Evolutionary conservation across 2,113 vertebrate species (phyloP).

Genomic region (Ochotona princeps): DNA sequence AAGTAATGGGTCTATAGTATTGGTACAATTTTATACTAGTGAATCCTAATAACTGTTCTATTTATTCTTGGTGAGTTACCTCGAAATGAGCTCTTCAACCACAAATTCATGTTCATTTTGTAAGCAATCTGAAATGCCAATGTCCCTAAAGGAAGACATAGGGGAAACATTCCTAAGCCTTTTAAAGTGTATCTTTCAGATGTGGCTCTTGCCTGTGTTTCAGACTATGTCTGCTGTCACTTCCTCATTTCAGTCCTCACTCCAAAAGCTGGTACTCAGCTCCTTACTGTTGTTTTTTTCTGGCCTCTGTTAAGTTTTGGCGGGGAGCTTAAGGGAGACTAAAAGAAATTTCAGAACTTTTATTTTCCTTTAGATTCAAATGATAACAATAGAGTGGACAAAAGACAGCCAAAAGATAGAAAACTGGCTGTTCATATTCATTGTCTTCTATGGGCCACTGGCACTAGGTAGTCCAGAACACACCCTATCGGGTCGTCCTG

Average conservation of each 20-base stretch:
- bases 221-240: not conserved
- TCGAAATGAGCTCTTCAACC: not conserved
- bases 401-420: not conserved
- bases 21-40: not conserved
- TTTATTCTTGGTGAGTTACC: not conserved
- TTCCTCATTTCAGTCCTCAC: not conserved
- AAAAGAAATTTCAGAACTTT: not conserved
- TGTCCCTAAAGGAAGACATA: not conserved
- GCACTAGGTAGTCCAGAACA: not conserved
- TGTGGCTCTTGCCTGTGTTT: not conserved
- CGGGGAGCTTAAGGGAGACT: not conserved
- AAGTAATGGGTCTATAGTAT: not conserved
- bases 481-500: not conserved
- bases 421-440: not conserved
- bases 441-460: rapidly evolving
- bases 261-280: not conserved
- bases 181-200: not conserved
- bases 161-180: too few species aligned
- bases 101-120: not conserved
- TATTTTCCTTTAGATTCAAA: not conserved
- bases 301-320: not conserved
- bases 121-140: not conserved
- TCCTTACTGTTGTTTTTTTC: not conserved
- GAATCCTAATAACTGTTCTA: not conserved
- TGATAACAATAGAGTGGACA: not conserved